Conservation (phyloP, 2,888 invertebrate species). For the Nemoura dubitans region DNA sequence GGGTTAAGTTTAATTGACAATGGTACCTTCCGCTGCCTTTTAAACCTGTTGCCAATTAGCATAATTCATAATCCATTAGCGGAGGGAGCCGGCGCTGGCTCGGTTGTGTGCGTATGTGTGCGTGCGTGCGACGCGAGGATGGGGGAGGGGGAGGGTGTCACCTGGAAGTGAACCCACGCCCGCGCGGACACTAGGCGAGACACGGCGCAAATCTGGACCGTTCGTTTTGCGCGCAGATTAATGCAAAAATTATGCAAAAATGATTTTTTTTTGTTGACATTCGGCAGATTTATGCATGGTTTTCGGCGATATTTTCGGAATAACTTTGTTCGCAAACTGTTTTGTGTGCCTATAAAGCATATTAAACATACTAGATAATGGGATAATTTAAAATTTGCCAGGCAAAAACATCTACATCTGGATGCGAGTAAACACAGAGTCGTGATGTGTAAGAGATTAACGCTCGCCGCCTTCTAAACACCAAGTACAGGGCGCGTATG, state of each 20-base stretch:
- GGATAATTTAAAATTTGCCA: conserved; percentile 19
- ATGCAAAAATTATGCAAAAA: conserved; percentile 36
- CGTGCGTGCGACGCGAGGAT: neutral
- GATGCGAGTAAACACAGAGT: neutral
- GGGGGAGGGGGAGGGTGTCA: neutral
- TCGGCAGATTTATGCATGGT: conserved; percentile 1
- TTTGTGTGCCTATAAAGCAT: conserved; percentile 19
- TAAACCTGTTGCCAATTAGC: conserved; percentile 27
- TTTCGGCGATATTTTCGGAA: conserved; percentile 27
- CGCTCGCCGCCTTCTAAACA: neutral
- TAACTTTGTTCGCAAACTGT: conserved; percentile 24
- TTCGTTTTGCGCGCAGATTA: conserved; percentile 9
- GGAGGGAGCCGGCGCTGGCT: neutral
- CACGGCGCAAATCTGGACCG: neutral
- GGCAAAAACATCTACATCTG: conserved; percentile 4
- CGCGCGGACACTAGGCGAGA: neutral
- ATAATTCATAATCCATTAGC: conserved; percentile 37
- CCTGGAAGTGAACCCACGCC: neutral
- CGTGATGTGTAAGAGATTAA: neutral
- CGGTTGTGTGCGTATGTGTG: neutral
- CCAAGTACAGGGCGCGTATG: too few relatives aligned
- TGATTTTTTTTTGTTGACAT: conserved; percentile 25
- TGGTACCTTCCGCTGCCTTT: conserved; percentile 25
- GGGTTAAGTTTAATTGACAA: conserved; percentile 32
- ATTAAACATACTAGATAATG: conserved; percentile 7